These are phyloP conservation scores for Eupelmus urozonus DNA, from an alignment of 2,888 invertebrate genomes.

Conservation along the genomic window DNA sequence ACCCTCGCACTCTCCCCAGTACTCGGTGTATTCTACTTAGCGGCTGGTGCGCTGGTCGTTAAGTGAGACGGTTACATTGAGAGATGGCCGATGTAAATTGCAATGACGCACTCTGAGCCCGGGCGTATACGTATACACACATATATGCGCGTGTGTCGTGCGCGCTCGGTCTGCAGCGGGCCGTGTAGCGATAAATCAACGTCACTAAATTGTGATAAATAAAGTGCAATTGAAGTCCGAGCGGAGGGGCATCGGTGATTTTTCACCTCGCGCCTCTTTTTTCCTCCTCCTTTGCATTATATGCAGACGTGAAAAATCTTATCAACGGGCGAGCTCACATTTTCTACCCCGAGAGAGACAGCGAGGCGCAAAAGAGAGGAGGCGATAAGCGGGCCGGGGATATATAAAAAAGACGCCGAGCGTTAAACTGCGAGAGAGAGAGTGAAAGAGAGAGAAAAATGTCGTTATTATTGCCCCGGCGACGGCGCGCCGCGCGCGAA, in stretches of 20 bases:
- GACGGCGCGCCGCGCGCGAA: slow-evolving; percentile 46
- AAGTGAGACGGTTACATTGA: slow-evolving; percentile 75
- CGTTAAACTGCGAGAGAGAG: background rate
- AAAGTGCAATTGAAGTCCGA: slow-evolving; percentile 73
- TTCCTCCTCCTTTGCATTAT: background rate
- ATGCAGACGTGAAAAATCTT: slow-evolving; percentile 62
- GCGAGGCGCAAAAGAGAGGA: slow-evolving; percentile 7
- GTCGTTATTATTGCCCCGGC: slow-evolving; percentile 53
- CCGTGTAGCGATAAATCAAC: slow-evolving; percentile 71
- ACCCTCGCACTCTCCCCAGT: background rate
- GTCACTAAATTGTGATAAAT: slow-evolving; percentile 76
- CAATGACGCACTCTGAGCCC: slow-evolving; percentile 69
- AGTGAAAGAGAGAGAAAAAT: slow-evolving; percentile 3
- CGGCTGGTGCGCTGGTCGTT: slow-evolving; percentile 68
- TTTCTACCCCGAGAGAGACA: background rate
- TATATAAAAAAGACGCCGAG: background rate
- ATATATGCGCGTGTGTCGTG: slow-evolving; percentile 62
- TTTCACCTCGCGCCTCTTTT: slow-evolving; percentile 61
- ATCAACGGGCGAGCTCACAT: slow-evolving; percentile 57
- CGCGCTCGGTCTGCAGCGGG: slow-evolving; percentile 38
- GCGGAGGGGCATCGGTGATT: slow-evolving; percentile 62
- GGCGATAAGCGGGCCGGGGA: background rate
- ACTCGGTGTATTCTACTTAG: slow-evolving; percentile 41
- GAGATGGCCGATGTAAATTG: slow-evolving; percentile 75
- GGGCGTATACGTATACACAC: slow-evolving; percentile 60